phyloP scores from a whole-genome alignment of 53 echinoderm and acorn worm species.

The Apostichopus leukothele region DNA sequence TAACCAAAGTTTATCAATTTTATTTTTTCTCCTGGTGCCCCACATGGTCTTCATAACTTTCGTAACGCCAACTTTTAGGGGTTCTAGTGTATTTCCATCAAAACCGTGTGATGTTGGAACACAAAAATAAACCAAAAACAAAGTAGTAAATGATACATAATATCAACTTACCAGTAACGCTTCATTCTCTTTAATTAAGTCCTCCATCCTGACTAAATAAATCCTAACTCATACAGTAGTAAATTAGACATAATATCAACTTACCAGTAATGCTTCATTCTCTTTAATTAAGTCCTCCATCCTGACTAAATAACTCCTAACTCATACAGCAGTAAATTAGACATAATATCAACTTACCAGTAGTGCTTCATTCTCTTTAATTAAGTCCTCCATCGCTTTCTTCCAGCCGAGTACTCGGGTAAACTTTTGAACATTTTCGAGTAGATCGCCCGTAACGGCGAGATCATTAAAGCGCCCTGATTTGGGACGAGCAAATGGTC shows the following conservation, averaged over 20 bases:
- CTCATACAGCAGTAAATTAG: too few species aligned
- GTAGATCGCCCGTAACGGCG: conserved; percentile 81
- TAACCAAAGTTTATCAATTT: too few species aligned
- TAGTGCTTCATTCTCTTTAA: conserved; percentile 67
- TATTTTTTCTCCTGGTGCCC: too few species aligned
- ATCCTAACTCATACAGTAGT: too few species aligned
- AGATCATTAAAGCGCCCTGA: conserved; percentile 78
- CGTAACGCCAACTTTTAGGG: too few species aligned
- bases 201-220: conserved; percentile 53
- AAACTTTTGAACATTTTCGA: conserved; percentile 87
- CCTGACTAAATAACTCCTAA: too few species aligned
- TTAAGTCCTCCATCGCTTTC: conserved; percentile 82
- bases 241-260: too few species aligned
- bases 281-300: conserved; percentile 85
- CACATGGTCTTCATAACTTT: too few species aligned
- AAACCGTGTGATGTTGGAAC: too few species aligned
- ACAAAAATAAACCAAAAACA: too few species aligned
- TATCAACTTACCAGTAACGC: conserved; percentile 56
- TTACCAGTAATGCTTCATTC: conserved; percentile 73
- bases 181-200: conserved; percentile 80
- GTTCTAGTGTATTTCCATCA: too few species aligned
- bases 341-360: conserved; percentile 53
- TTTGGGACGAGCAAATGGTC: conserved; percentile 77
- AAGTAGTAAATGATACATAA: too few species aligned
- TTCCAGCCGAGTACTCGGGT: conserved; percentile 95